Evolutionary conservation across 53 echinoderm and acorn worm species (phyloP).

Genomic region (Apostichopus leukothele): DNA sequence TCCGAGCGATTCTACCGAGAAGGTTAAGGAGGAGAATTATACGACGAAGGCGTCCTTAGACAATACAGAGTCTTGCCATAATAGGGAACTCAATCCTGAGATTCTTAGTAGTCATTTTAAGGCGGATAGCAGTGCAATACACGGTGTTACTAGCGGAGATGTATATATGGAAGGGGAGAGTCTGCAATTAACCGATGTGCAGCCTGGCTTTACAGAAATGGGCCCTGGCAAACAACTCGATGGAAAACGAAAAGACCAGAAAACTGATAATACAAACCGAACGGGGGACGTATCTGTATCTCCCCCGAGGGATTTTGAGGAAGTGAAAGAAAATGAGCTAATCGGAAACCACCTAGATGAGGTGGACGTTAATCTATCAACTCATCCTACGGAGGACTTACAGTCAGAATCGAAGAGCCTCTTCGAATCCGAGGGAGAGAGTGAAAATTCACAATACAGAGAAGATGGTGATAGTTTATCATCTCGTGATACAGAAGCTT

Average conservation of each 20-base stretch:
- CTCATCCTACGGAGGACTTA: background rate
- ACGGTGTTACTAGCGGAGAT: no score
- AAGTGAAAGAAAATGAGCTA: background rate
- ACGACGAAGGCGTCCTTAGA: no score
- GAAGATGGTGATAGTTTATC: background rate
- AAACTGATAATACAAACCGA: background rate
- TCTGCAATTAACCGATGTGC: no score
- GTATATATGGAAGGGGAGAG: no score
- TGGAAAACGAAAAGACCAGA: background rate
- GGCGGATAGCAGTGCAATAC: no score
- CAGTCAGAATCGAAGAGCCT: background rate
- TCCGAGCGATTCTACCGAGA: background rate
- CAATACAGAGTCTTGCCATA: no score
- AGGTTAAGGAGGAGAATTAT: background rate
- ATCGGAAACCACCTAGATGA: background rate
- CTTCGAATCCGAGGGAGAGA: background rate
- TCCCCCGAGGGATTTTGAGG: background rate
- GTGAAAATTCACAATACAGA: background rate
- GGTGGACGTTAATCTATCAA: background rate
- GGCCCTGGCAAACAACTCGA: background rate
- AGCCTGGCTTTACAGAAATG: background rate
- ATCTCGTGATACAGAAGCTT: background rate
- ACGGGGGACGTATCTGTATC: background rate
- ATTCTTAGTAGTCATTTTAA: no score
- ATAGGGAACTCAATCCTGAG: no score